Conservation (phyloP, 2,113 vertebrate species). For the Albula goreensis region DNA sequence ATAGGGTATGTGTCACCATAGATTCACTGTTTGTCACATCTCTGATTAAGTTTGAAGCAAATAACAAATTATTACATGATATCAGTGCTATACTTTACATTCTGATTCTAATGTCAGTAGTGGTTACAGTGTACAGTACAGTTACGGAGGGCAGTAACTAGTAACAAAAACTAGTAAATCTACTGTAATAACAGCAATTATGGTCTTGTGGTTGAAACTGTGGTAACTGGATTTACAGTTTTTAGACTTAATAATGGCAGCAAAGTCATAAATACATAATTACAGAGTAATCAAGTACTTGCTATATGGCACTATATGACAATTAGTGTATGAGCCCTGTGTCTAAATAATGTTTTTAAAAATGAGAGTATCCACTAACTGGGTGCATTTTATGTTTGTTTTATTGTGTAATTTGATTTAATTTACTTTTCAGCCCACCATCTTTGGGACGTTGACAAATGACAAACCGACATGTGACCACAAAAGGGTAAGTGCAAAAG, state of each 20-base stretch:
- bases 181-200: background rate
- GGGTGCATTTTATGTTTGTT: background rate
- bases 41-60: too few species aligned
- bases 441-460: conserved; percentile 58
- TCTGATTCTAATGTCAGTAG: background rate
- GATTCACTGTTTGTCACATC: too few species aligned
- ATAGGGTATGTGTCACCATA: background rate
- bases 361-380: background rate
- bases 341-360: background rate
- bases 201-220: background rate
- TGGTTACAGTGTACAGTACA: background rate
- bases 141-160: too few species aligned
- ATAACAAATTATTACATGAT: background rate
- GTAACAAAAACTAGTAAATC: background rate
- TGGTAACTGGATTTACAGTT: background rate
- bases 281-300: background rate
- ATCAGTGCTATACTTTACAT: background rate
- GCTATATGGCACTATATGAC: background rate
- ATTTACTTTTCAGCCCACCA: conserved; percentile 55
- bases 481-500: conserved; percentile 53
- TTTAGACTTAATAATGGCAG: background rate
- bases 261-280: background rate
- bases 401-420: conserved; percentile 23
- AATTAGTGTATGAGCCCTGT: background rate
- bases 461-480: conserved; percentile 59